Base-by-base conservation (phyloP, 1,140 invertebrate genomes). In the Cyphomyrmex costatus region DNA sequence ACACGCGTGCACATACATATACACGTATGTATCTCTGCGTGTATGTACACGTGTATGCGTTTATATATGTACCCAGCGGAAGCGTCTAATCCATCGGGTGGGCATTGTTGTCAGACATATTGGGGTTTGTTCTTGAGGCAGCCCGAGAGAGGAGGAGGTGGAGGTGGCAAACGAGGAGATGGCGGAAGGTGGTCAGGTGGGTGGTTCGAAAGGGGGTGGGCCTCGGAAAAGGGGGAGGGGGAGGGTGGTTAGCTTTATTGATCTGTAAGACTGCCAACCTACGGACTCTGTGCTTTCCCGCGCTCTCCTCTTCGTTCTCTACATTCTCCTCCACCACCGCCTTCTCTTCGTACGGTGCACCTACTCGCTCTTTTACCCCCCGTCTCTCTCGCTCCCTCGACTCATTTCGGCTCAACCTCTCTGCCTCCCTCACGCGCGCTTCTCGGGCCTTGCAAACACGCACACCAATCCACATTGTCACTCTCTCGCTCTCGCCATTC, bases 241-340 rank as follows among this genome's bases (percentile, higher is more conserved):
- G 91, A 91, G 93, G 94, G 92, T 95, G 94, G 94, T 95, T 95
- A 95, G 94, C 94, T 95, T 95, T 95, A 95, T 95, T 95, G 95
- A 95, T 95, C 95, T 95, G 95, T 95, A 95, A 95, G 94, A 95
- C 95, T 95, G 92, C 94, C 94, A 94, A 94, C 92, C 92, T 94
- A 93, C 93, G 92, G 89, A 93, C 92, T 92, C 91, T 91, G 78
- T 90, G 91, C 92, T 92, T 92, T 92, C 92, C 90, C 91, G 91
- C 89, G 79, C 91, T 90, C 91, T 90, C 91, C 92, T 90, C 90
- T 90, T 90, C 92, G 85, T 90, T 88, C 89, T 91, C 88, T 71
- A 85, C 89, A 86, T 89, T 89, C 92, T 89, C 91, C 92, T 89
- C 91, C 83, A 88, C 83, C 90, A 88, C 88, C 83, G 83, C 77